These are phyloP conservation scores for Orthonychiurus folsomi DNA, from an alignment of 2,888 invertebrate genomes.

Conservation along the genomic window DNA sequence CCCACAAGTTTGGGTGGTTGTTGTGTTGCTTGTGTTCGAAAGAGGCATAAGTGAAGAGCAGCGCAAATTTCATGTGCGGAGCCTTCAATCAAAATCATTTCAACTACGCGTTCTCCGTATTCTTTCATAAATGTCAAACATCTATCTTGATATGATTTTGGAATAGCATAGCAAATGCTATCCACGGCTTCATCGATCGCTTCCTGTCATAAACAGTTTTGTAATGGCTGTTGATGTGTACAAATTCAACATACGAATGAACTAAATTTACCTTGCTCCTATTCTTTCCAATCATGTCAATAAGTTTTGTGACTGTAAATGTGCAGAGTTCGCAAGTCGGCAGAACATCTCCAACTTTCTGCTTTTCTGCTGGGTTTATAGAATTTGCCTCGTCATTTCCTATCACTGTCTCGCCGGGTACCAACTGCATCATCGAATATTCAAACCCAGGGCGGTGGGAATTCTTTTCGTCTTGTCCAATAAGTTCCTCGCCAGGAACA, in stretches of 20 bases:
- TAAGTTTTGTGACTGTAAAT: constrained; percentile 67
- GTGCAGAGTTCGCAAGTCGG: constrained; percentile 74
- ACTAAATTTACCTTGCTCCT: constrained; percentile 58
- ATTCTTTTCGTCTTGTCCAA: constrained; percentile 37
- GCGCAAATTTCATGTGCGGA: constrained; percentile 67
- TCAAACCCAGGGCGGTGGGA: constrained; percentile 8
- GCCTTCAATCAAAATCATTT: constrained; percentile 68
- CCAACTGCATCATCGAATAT: constrained; percentile 10
- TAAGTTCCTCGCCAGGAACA: constrained; percentile 28
- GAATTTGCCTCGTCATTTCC: constrained; percentile 25
- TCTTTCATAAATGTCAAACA: constrained; percentile 67
- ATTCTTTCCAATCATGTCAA: constrained; percentile 60
- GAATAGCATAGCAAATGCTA: constrained; percentile 60
- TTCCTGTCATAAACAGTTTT: constrained; percentile 48
- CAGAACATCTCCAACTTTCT: constrained; percentile 48
- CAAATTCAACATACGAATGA: not conserved
- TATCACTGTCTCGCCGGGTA: constrained; percentile 9
- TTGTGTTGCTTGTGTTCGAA: constrained; percentile 33
- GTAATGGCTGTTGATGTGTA: not conserved
- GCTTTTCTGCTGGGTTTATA: constrained; percentile 1
- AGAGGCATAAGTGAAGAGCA: constrained; percentile 62
- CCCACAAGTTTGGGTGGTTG: constrained; percentile 6
- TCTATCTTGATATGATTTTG: constrained; percentile 54
- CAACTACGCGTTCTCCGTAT: constrained; percentile 66
- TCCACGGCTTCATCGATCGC: constrained; percentile 61